Evolutionary conservation across 2,113 vertebrate species (phyloP), one percentile per base, ranked within the genome.

Genomic region (Zosterops borbonicus): DNA sequence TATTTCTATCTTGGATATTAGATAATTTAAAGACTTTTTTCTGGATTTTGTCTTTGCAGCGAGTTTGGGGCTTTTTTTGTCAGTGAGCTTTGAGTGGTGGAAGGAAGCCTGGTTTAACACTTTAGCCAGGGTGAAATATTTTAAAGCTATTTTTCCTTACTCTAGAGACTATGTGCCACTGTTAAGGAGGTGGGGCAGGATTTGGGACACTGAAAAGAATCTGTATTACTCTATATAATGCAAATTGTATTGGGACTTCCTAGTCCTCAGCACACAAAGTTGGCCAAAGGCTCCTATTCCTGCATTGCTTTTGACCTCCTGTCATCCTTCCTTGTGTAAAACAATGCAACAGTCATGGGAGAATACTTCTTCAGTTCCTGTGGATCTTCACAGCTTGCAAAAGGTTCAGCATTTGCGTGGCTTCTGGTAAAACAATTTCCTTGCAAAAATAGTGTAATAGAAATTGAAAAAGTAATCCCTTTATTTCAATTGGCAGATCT

Each of bases 351-450:
- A 85, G 75, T 67, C 67, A 81, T 20, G 50, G 71, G 95, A 93
- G 68, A 83, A 83, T 91, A 92, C 59, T 42, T 85, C 35, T 93
- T 52, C 75, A 52, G 90, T 97, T 96, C 87, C 92, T 91, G 90
- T 88, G 76, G 69, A 78, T 96, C 92, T 86, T 91, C 87, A 74
- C 79, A 89, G 79, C 68, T 81, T 95, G 83, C 68, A 86, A 91
- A 88, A 86, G 29, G 41, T 70, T 86, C 59, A 77, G 52, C 60
- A 16, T 71, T 77, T 90, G 39, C 0, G 0, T 63, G 60, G 37
- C 68, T 92, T 68, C 85, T 96, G 85, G 76, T 93, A 68, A 95
- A 94, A 87, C 83, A 49, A 86, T 90, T 96, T 94, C 93, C 88
- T 89, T 68, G 56, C 44, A 90, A 70, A 92, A 90, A 44, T 27